These are phyloP conservation scores for Perodicticus potto DNA, from an alignment of 2,797 vertebrate species.

Conservation along the genomic window DNA sequence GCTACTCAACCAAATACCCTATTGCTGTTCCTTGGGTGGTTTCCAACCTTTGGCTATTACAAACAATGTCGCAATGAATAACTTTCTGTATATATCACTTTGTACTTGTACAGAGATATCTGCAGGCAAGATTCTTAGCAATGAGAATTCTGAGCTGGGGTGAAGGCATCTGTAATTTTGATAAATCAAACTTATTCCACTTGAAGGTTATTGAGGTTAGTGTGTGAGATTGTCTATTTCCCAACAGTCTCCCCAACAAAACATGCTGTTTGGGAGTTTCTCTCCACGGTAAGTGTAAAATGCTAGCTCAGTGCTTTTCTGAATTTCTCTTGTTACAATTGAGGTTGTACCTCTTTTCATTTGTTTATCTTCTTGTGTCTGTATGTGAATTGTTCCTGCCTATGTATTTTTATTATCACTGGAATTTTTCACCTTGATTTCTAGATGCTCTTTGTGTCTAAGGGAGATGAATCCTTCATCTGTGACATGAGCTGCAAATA, in stretches of 20 bases:
- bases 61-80: conserved; percentile 61
- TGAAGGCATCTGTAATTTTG: conserved; percentile 66
- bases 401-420: neutral
- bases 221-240: neutral
- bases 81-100: conserved; percentile 69
- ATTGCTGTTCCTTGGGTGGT: neutral
- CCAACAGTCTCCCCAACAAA: neutral
- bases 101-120: neutral
- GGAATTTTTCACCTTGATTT: neutral
- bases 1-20: conserved; percentile 29
- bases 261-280: neutral
- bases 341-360: neutral
- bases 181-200: conserved; percentile 49
- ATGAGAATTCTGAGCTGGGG: conserved; percentile 15
- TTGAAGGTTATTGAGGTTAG: conserved; percentile 50
- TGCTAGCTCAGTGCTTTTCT: neutral
- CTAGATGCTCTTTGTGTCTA: neutral
- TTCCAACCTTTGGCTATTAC: conserved; percentile 39
- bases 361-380: neutral
- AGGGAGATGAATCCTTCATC: neutral
- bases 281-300: neutral
- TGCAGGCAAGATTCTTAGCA: conserved; percentile 31
- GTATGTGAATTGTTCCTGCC: neutral
- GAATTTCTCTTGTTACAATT: neutral
- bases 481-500: neutral